Evolutionary conservation across 1,140 invertebrate genomes (phyloP).

Genomic region (Psix sp.): DNA sequence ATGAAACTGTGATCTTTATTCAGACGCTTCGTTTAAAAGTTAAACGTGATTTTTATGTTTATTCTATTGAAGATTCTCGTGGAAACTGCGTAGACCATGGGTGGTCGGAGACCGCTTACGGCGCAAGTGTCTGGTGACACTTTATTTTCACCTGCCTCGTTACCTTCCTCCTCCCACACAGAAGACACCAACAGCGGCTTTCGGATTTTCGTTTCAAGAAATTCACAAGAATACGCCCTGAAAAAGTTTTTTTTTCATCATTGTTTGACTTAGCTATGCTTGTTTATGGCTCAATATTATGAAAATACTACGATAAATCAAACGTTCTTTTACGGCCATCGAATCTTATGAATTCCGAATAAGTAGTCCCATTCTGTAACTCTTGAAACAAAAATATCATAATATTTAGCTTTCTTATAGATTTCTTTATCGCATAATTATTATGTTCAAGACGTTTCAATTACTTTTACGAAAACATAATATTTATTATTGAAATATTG

Average conservation of each 20-base stretch:
- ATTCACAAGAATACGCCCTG: constrained; percentile 13
- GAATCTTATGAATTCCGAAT: too few species aligned
- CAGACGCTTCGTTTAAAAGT: constrained; percentile 25
- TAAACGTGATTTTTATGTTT: constrained; percentile 51
- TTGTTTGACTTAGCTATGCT: constrained; percentile 14
- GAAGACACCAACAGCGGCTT: constrained; percentile 9
- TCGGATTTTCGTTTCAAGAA: constrained; percentile 34
- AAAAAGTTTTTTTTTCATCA: constrained; percentile 14
- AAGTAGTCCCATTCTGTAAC: too few species aligned
- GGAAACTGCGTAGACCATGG: constrained; percentile 50
- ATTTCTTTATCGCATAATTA: background rate
- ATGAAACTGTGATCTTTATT: constrained; percentile 47
- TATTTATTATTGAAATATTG: too few species aligned
- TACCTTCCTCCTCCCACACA: constrained; percentile 42
- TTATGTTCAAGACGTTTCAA: too few species aligned
- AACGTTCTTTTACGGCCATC: too few species aligned
- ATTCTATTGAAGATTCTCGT: constrained; percentile 39
- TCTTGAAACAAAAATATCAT: too few species aligned
- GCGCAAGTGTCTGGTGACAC: constrained; percentile 60
- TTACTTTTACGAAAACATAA: too few species aligned
- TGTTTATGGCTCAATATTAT: constrained; percentile 29
- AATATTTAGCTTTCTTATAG: too few species aligned
- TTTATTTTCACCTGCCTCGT: constrained; percentile 59
- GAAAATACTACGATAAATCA: constrained; percentile 30
- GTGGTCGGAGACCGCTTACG: constrained; percentile 53